Evolutionary conservation across 2,797 vertebrate genomes (phyloP), one percentile per base, ranked within the genome.

Genomic region (Chelonia mydas): DNA sequence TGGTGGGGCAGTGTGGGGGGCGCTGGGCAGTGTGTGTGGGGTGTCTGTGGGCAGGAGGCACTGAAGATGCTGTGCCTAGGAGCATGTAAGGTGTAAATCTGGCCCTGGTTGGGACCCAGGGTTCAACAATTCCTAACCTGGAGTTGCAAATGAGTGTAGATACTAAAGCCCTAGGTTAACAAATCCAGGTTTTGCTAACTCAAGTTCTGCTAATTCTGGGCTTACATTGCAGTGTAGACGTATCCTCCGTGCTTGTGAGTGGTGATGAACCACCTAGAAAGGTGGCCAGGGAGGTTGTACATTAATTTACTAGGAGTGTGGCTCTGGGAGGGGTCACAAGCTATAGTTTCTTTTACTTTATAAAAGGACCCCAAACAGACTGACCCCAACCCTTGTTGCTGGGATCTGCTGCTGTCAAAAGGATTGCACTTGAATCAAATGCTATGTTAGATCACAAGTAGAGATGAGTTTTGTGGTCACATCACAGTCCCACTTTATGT

Each of bases 381-480:
- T 51, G 59, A 88, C 25, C 6, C 2, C 17, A 33, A 49, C 21
- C 49, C 3, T 1, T 2, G 11, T 45, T 59, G 21, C 57, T 77
- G 87, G 49, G 23, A 31, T 23, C n/a, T 1, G 47, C 16, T 6
- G 10, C 51, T 74, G 27, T 41, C 47, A 81, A 33, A 76, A 31
- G 31, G 17, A 49, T 47, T 77, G 27, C 5, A 2, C 21, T 27
- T 2, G 0, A 8, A 41, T 25, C 25, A 27, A 55, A 45, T 1
- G 13, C 17, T 45, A 0, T 37, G 45, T 83, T 33, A 88, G 51
- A 23, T 55, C 33, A 55, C 28, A 2, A 12, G 28, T 31, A 13
- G 54, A 21, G 49, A 25, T 19, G 6, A 21, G 6, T 72, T 50
- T 76, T 19, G 2, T 33, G 33, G 31, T 37, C 33, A 28, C 59